phyloP scores from a whole-genome alignment of 1,140 invertebrate species.

The Procambarus clarkii region DNA sequence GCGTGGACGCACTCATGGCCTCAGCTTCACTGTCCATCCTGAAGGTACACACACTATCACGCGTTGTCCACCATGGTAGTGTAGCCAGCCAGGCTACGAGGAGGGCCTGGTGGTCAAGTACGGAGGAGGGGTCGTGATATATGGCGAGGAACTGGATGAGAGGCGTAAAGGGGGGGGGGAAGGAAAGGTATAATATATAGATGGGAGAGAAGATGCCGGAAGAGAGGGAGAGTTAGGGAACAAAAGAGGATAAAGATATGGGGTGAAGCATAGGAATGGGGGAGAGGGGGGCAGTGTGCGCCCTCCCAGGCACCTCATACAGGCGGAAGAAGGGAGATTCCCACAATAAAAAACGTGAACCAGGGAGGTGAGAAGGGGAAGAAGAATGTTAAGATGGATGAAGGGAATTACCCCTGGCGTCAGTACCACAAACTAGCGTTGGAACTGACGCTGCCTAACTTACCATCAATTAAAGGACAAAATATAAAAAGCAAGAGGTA shows the following conservation, averaged over 20 bases:
- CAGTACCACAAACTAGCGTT: too few relatives aligned
- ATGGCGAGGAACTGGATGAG: too few relatives aligned
- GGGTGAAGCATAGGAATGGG: neutral
- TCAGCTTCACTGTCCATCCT: constrained; percentile 32
- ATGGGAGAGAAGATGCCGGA: too few relatives aligned
- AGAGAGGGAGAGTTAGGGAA: too few relatives aligned
- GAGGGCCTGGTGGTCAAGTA: neutral
- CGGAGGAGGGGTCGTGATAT: neutral
- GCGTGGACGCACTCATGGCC: constrained; percentile 56
- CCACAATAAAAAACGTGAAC: neutral
- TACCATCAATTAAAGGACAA: neutral
- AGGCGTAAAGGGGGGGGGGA: neutral
- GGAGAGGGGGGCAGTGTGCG: neutral
- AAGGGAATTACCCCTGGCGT: too few relatives aligned
- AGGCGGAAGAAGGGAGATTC: neutral
- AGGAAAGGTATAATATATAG: too few relatives aligned
- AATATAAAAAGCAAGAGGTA: neutral
- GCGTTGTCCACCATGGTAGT: constrained; percentile 4
- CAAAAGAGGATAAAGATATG: too few relatives aligned
- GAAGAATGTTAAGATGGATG: neutral
- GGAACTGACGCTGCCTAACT: too few relatives aligned
- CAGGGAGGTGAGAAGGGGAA: neutral
- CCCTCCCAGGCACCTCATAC: neutral
- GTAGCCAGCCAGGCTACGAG: neutral
- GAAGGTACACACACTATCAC: constrained; percentile 9